Conservation (phyloP, 2,113 vertebrate genomes). For the Glaucidium brasilianum region DNA sequence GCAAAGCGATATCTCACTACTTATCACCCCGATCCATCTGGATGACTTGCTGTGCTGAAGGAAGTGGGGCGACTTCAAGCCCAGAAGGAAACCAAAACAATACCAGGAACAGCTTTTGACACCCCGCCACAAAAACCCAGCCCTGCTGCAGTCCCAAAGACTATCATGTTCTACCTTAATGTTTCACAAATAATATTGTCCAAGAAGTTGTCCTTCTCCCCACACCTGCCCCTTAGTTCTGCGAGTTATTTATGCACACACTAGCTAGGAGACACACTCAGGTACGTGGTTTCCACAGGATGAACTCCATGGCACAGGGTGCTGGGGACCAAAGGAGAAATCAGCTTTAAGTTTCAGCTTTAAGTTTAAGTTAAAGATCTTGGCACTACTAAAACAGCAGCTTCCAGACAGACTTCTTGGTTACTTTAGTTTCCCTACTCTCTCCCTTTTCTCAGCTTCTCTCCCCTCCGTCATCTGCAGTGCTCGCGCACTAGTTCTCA, state of each 20-base stretch:
- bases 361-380: background rate
- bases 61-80: background rate
- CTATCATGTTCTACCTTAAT: background rate
- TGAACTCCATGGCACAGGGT: background rate
- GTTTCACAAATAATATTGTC: background rate
- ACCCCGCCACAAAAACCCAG: background rate
- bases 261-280: background rate
- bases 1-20: background rate
- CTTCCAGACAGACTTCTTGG: background rate
- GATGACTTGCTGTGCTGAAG: background rate
- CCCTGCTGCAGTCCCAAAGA: background rate
- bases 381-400: background rate
- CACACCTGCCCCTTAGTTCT: background rate
- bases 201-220: background rate
- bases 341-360: background rate
- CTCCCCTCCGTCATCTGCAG: background rate
- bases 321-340: background rate
- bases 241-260: background rate
- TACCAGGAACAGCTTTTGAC: conserved; percentile 10
- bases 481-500: background rate
- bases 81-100: conserved; percentile 24
- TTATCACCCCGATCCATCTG: conserved; percentile 3
- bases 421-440: background rate
- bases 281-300: background rate
- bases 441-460: background rate